Conservation (phyloP, 2,797 vertebrate genomes). For the Xerus rutilus region DNA sequence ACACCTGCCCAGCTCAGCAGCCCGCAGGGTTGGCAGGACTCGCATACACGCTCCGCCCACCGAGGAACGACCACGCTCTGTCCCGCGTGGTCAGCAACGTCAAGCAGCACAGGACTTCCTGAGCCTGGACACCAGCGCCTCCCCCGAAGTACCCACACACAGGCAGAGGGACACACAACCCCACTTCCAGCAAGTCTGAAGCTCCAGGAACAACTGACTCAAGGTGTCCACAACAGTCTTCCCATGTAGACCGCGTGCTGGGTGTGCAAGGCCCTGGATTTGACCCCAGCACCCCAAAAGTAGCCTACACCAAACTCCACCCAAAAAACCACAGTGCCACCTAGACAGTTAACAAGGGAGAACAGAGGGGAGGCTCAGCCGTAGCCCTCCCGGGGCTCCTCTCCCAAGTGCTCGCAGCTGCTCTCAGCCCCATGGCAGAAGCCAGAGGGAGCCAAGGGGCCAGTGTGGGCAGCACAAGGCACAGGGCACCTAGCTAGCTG, state of each 20-base stretch:
- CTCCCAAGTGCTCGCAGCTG: no score
- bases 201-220: neutral
- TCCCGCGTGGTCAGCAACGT: rapidly evolving
- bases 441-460: neutral
- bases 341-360: no score
- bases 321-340: neutral
- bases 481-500: neutral
- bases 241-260: neutral
- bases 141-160: rapidly evolving
- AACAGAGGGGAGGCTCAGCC: neutral
- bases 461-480: neutral
- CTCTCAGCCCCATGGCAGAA: neutral
- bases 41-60: neutral
- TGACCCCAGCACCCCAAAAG: neutral
- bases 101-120: neutral
- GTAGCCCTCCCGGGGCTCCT: no score
- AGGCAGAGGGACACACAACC: no score
- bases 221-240: neutral
- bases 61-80: neutral
- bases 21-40: neutral
- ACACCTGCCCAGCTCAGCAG: neutral
- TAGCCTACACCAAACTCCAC: neutral
- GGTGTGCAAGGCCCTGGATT: neutral
- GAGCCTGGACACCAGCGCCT: neutral
- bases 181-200: neutral